Evolutionary conservation across 2,113 vertebrate genomes (phyloP).

Genomic region (Ictalurus punctatus): DNA sequence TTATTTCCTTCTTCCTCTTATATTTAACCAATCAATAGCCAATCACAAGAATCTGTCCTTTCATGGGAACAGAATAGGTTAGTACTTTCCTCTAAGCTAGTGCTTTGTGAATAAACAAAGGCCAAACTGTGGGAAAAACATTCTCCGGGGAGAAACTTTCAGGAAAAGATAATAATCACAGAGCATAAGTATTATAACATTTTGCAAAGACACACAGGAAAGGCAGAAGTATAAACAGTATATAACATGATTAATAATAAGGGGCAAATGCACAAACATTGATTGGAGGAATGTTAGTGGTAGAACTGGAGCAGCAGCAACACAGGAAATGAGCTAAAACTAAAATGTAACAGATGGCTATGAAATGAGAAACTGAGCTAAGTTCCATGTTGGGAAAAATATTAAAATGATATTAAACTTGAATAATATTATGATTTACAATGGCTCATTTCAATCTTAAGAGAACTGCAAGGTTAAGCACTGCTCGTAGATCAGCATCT

Average conservation of each 20-base stretch:
- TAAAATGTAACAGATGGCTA: background rate
- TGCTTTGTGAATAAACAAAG: background rate
- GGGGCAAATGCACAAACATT: background rate
- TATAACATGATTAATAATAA: background rate
- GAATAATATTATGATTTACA: constrained; percentile 16
- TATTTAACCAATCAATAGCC: background rate
- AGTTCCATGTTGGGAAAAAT: constrained; percentile 3
- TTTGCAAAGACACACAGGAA: background rate
- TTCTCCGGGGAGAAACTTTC: background rate
- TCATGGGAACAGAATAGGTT: background rate
- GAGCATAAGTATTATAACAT: background rate
- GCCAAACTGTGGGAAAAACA: background rate
- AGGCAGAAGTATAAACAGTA: background rate
- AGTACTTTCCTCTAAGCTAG: background rate
- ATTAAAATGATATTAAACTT: constrained; percentile 8
- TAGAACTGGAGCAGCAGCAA: background rate
- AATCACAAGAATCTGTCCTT: background rate
- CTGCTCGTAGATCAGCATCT: constrained; percentile 37
- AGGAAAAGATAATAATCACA: background rate
- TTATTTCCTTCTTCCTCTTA: background rate
- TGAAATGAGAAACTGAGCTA: background rate
- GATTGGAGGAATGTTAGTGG: background rate
- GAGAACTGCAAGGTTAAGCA: constrained; percentile 17
- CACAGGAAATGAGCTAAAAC: background rate
- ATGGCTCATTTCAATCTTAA: background rate